Evolutionary conservation across 2,797 vertebrate species (phyloP), one percentile per base, ranked within the genome.

Genomic region (Sphaeramia orbicularis): DNA sequence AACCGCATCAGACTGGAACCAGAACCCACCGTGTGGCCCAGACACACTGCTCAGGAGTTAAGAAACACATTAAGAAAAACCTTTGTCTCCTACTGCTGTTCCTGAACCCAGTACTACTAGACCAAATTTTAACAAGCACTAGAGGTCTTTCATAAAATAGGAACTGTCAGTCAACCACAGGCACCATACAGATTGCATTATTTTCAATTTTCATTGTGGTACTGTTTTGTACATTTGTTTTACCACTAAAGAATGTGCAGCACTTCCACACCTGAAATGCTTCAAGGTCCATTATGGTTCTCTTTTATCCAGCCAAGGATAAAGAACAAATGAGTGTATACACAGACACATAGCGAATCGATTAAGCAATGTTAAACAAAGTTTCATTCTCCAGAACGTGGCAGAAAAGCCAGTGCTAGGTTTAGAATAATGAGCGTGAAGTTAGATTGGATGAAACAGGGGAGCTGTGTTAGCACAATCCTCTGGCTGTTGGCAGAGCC

Each of bases 1-100:
- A 86, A 90, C 87, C 81, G 57, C 85, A 84, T 89, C 82, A 77
- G 80, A 80, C 78, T 88, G 74, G 80, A 88, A 89, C 80, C 82
- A 89, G 83, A 87, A 86, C 74, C 71, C 67, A 48, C 44, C 24
- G 69, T 77, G 80, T 74, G 66, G 72, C 76, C 63, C 63, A 80
- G 84, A 86, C 83, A 76, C 74, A 69, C 68, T 5, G 53, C 71
- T 81, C 78, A 76, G 52, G 72, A 83, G 73, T 88, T 65, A 64
- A 85, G 81, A 87, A 78, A 71, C 81, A 81, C 76, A 81, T 85
- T 63, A 75, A 70, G 81, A 76, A 81, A 84, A 84, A 71, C 53
- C 74, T 82, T 85, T 83, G 76, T 85, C 80, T 86, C 71, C 65
- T 40, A 49, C 66, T 36, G 69, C 74, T 51, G 60, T 16, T 84